These are phyloP conservation scores for Oxyruncus cristatus DNA, from an alignment of 2,113 vertebrate species.

Conservation along the genomic window DNA sequence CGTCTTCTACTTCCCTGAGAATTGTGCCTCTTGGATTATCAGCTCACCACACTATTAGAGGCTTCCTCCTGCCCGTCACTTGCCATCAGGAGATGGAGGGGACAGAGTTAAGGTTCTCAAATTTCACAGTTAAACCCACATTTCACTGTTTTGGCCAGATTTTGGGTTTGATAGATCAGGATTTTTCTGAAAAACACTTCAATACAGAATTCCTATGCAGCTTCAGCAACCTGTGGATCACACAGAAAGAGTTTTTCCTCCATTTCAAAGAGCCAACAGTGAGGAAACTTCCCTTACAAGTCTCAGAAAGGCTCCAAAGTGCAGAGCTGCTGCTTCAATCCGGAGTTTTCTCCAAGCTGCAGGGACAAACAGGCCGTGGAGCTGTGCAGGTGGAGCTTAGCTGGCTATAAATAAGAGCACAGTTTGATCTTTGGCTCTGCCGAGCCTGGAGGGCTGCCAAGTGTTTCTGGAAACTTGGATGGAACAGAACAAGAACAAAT, in stretches of 20 bases:
- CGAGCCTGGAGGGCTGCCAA: conserved; percentile 43
- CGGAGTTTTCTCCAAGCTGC: not conserved
- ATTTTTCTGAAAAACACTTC: no score
- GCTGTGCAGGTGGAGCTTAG: conserved; percentile 50
- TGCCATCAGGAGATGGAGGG: not conserved
- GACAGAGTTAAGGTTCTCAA: not conserved
- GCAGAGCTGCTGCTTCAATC: not conserved
- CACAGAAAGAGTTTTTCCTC: not conserved
- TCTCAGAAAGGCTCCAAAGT: not conserved
- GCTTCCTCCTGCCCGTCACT: not conserved
- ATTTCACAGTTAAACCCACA: not conserved
- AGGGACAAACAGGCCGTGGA: not conserved
- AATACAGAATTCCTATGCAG: fast-evolving
- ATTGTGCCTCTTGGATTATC: not conserved
- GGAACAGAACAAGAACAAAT: conserved; percentile 56
- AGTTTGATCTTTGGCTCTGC: conserved; percentile 39
- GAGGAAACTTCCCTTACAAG: not conserved
- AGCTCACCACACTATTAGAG: not conserved
- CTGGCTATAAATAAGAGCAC: conserved; percentile 55
- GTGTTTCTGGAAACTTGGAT: conserved; percentile 52
- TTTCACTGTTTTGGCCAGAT: not conserved
- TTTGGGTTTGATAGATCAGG: not conserved
- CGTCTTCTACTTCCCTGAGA: not conserved
- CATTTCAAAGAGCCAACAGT: not conserved
- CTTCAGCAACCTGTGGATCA: not conserved